Evolutionary conservation across 2,888 invertebrate genomes (phyloP).

Genomic region (Tachina grossa): DNA sequence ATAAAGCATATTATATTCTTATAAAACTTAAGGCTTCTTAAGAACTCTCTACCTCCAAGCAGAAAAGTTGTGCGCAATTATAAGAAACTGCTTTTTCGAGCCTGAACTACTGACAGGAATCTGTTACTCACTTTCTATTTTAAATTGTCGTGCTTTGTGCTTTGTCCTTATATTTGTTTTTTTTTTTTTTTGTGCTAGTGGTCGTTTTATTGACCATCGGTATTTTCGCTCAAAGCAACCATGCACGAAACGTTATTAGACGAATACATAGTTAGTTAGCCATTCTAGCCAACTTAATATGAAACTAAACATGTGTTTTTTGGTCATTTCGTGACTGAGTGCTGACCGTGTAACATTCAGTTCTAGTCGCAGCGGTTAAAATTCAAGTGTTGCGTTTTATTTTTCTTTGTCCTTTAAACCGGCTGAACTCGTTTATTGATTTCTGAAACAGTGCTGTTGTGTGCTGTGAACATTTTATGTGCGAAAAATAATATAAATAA

Average conservation of each 20-base stretch:
- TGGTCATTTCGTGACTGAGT: conserved; percentile 81
- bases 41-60: conserved; percentile 19
- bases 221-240: conserved; percentile 55
- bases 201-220: conserved; percentile 71
- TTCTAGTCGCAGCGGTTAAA: conserved; percentile 23
- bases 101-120: conserved; percentile 56
- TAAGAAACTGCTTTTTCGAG: conserved; percentile 4
- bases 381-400: conserved; percentile 56
- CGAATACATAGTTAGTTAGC: conserved; percentile 36
- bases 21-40: conserved; percentile 8
- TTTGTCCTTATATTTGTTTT: neutral
- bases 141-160: conserved; percentile 14
- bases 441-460: conserved; percentile 38
- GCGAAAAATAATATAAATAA: neutral
- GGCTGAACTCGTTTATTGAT: conserved; percentile 66
- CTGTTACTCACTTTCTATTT: conserved; percentile 55
- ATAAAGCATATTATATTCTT: neutral
- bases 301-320: conserved; percentile 73
- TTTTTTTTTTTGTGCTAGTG: conserved; percentile 20
- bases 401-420: conserved; percentile 43
- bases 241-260: conserved; percentile 23
- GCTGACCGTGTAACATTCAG: conserved; percentile 69
- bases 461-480: conserved; percentile 13
- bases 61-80: conserved; percentile 62
- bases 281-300: conserved; percentile 45